A percentile compares a stretch with the other conserved stretches of the same genome.
phyloP scores from a whole-genome alignment of 1,140 invertebrate species.

The Hydropsyche tenuis region DNA sequence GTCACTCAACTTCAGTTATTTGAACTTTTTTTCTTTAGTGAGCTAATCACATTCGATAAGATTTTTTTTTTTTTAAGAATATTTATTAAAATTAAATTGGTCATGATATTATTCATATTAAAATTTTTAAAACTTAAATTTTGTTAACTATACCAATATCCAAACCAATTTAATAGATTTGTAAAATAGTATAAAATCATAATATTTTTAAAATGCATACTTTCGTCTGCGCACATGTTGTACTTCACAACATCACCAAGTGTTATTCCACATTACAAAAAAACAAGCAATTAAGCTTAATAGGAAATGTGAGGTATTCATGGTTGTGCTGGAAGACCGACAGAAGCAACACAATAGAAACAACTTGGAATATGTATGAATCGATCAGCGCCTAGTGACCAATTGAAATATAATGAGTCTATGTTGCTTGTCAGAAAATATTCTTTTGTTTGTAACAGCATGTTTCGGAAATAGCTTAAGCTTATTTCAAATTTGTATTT shows the following conservation, averaged over 20 bases:
- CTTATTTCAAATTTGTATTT: background rate
- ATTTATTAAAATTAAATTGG: too few relatives aligned
- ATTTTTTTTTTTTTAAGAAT: too few relatives aligned
- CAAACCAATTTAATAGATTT: too few relatives aligned
- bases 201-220: background rate
- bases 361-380: background rate
- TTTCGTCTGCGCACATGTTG: background rate
- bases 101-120: too few relatives aligned
- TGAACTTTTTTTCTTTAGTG: too few relatives aligned
- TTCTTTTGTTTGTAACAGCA: too few relatives aligned
- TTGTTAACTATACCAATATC: too few relatives aligned
- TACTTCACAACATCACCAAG: constrained; percentile 8
- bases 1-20: too few relatives aligned
- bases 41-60: too few relatives aligned
- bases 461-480: background rate
- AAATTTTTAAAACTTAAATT: too few relatives aligned
- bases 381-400: background rate
- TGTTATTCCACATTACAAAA: background rate
- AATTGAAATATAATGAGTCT: background rate
- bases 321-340: background rate
- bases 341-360: background rate
- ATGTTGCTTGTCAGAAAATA: background rate
- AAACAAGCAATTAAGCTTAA: background rate
- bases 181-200: too few relatives aligned
- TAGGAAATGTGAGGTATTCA: constrained; percentile 7